Evolutionary conservation across 2,888 invertebrate species (phyloP).

Genomic region (Eilema caniola): DNA sequence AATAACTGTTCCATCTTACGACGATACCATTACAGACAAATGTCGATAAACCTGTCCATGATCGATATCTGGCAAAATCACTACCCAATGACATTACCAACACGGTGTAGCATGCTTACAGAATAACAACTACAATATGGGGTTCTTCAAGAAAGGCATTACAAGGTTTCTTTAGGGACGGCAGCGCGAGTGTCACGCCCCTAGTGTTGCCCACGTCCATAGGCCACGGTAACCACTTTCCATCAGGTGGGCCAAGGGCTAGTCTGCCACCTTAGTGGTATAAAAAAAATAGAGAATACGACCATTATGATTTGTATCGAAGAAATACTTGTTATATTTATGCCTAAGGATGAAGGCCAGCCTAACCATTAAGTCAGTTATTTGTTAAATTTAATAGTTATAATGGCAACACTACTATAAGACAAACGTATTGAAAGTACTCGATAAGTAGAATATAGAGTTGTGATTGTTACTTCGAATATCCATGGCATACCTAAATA

Average conservation of each 20-base stretch:
- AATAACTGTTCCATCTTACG: background rate
- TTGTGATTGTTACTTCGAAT: background rate
- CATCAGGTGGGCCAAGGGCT: no score
- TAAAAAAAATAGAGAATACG: background rate
- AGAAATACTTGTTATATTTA: background rate
- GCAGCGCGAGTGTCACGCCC: no score
- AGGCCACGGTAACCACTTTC: no score
- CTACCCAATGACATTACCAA: no score
- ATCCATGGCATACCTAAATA: background rate
- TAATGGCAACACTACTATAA: background rate
- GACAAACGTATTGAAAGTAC: background rate
- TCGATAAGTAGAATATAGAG: background rate
- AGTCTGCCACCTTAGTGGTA: no score
- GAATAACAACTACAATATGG: no score
- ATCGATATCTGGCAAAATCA: background rate
- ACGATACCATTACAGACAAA: background rate
- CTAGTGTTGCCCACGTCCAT: no score
- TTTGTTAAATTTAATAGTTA: background rate
- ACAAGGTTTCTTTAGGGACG: no score
- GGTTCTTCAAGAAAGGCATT: no score
- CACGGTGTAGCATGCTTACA: no score
- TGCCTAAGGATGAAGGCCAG: background rate
- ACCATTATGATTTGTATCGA: background rate
- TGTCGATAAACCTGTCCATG: background rate
- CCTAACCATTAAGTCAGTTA: background rate